Evolutionary conservation across 2,888 invertebrate species (phyloP), one percentile per base, ranked within the genome.

Genomic region (Tridacna crocea): DNA sequence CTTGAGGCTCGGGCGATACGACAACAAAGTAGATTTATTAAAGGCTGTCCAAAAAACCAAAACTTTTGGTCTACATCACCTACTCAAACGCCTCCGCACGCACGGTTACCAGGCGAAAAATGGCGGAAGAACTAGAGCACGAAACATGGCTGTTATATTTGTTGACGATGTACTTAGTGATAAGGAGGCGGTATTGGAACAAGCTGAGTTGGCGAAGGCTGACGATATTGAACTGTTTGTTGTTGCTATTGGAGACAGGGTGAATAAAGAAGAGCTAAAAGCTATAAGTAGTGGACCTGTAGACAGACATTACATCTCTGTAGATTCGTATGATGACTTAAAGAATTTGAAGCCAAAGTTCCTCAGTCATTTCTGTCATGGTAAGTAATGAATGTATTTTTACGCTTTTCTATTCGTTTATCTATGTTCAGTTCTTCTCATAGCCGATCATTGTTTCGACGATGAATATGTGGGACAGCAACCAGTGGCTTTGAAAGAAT

Each of bases 61-160:
- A 26, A 46, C 70, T 17, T 77, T 84, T 6, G 77, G 80, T 13
- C 63, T 89, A 24, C 65, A 79, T 22, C 78, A 88, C 58, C 83
- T 89, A 72, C 63, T 91, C 0, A 88, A 88, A 63, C 79, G 84
- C 26, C 74, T 91, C 68, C 83, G 88, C 24, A 82, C 73, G 13
- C 61, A 86, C 36, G 75, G 87, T 17, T 90, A 83, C 80, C 81
- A 51, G n/a, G 61, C 68, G 51, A 83, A 87, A 63, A 81, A 87
- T 51, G 91, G 90, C 15, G 88, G 87, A 13, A 72, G 73, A 19
- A 63, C 58, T 4, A 27, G n/a, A 51, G 88, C 90, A 8, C 80
- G 86, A 26, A 88, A 89, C 61, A 89, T 91, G 79, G 91, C 91
- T 24, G 89, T 92, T 0, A 46, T 91, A 8, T 89, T 92, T 79